phyloP scores from a whole-genome alignment of 2,797 vertebrate species.

The Hipposideros larvatus region DNA sequence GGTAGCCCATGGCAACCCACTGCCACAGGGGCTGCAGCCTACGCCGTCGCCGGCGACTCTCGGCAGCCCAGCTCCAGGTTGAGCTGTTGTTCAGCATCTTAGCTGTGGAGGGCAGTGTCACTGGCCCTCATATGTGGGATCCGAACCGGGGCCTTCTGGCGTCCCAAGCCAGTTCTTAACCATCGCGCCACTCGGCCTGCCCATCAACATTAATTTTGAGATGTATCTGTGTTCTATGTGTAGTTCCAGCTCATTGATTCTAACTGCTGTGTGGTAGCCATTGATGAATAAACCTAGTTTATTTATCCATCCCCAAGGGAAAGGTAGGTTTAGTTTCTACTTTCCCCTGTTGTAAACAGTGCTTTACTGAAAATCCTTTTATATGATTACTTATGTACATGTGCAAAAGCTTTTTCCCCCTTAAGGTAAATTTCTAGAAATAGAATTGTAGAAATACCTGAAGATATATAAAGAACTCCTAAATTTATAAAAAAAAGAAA shows the following conservation, averaged over 20 bases:
- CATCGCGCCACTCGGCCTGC: too few species aligned
- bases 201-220: not conserved
- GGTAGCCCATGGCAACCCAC: too few species aligned
- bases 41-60: too few species aligned
- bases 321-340: not conserved
- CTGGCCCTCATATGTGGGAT: too few species aligned
- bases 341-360: not conserved
- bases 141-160: too few species aligned
- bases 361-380: slow-evolving; percentile 26
- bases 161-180: too few species aligned
- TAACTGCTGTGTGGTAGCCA: not conserved
- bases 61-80: too few species aligned
- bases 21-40: too few species aligned
- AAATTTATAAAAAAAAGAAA: slow-evolving; percentile 7
- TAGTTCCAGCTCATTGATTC: slow-evolving; percentile 18
- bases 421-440: slow-evolving; percentile 12
- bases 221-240: not conserved
- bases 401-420: not conserved
- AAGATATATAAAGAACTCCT: not conserved
- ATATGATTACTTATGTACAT: not conserved
- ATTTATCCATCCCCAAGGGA: not conserved
- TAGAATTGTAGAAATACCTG: not conserved
- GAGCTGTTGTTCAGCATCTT: too few species aligned
- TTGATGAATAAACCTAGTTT: slow-evolving; percentile 39
- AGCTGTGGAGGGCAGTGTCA: too few species aligned